Evolutionary conservation across 2,113 vertebrate genomes (phyloP), one percentile per base, ranked within the genome.

Genomic region (Kryptolebias marmoratus): DNA sequence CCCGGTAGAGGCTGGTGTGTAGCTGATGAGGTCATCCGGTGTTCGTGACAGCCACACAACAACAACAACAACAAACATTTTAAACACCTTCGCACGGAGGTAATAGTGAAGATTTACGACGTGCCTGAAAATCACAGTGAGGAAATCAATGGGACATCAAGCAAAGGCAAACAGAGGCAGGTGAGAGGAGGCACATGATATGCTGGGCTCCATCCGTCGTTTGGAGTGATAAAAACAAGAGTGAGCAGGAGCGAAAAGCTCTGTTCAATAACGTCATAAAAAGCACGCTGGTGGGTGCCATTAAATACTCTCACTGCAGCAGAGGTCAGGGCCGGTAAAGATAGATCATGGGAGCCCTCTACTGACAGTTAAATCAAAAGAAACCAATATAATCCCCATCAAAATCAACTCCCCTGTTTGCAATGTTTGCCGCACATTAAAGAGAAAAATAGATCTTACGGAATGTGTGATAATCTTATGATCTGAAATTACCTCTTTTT

Each of bases 1-100:
- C 64, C 84, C 91, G 88, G 84, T 55, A 88, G 89, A 91, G 90
- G 92, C 82, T 88, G 88, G 76, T 83, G 77, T 87, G 74, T 14
- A 81, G 76, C 81, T 77, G 78, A 85, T 72, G 80, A 86, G 82
- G 67, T 84, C 79, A 84, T 74, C 30, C 57, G 50, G 56, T 64
- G 58, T 14, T 48, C 36, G 59, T 72, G 71, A 82, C 77, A 76
- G 56, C 64, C 27, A 55, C 11, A 54, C 5, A 59, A 80, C 49
- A 64, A 22, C 22, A 22, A 22, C 22, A 22, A 22, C 22, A 22
- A 22, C 22, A 22, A 2, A n/a, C 5, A 4, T 60, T 80, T 81
- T 61, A 30, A 81, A 67, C 63, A 47, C 63, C 55, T 71, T 64
- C 44, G 68, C 48, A 28, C 54, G 27, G 56, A 82, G 81, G 73